Percentiles rank a stretch among this genome's conserved stretches.
Conservation (phyloP, 2,888 invertebrate genomes). For the Buathra laborator region DNA sequence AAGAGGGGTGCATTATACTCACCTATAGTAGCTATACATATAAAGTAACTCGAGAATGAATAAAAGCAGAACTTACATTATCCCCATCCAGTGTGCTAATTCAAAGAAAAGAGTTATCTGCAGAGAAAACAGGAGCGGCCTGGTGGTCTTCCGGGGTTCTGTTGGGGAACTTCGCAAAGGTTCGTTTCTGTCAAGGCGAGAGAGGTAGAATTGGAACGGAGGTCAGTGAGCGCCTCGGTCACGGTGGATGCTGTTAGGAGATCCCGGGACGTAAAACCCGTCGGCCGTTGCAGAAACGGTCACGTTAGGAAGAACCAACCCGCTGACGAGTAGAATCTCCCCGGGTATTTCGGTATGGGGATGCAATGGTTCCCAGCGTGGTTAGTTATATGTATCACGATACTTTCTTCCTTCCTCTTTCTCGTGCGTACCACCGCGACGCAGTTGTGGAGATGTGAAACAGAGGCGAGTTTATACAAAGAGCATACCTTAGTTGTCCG, state of each 20-base stretch:
- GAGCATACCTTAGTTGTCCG: conserved; percentile 85
- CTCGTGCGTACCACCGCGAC: conserved; percentile 46
- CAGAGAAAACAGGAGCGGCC: conserved; percentile 63
- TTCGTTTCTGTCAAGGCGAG: conserved; percentile 44
- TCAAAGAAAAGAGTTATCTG: conserved; percentile 57
- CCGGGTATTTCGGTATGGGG: conserved; percentile 61
- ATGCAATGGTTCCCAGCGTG: conserved; percentile 15
- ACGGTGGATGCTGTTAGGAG: conserved; percentile 70
- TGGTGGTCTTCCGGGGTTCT: conserved; percentile 62
- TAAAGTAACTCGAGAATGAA: not conserved
- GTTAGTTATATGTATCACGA: conserved; percentile 32
- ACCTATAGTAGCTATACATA: not conserved
- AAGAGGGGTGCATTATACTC: not conserved
- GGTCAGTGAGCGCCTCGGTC: conserved; percentile 69
- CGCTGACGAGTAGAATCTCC: conserved; percentile 69
- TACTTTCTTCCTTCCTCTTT: conserved; percentile 66
- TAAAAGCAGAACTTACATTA: conserved; percentile 38
- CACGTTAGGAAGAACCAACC: conserved; percentile 77
- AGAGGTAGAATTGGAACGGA: conserved; percentile 54
- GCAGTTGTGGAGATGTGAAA: conserved; percentile 51
- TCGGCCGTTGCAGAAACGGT: conserved; percentile 75
- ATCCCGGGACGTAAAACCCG: conserved; percentile 78
- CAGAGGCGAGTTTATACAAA: conserved; percentile 67
- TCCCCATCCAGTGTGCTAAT: conserved; percentile 3
- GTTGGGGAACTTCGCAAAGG: conserved; percentile 38